Conservation (phyloP, 2,113 vertebrate species). For the Drymodes brunneopygia region DNA sequence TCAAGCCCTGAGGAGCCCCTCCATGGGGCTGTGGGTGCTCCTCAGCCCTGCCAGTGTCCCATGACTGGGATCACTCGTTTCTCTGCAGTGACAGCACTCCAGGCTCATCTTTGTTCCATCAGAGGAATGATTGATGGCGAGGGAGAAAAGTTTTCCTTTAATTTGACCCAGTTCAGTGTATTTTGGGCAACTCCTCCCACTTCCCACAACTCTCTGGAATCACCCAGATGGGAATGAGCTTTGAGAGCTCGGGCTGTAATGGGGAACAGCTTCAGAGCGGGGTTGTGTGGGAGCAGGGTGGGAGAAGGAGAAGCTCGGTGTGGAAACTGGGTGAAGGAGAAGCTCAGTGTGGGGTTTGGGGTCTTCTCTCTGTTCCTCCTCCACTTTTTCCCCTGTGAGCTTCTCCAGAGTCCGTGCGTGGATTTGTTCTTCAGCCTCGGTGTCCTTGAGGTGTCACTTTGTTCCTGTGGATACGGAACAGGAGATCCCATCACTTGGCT, state of each 20-base stretch:
- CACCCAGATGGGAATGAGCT: neutral
- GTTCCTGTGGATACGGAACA: neutral
- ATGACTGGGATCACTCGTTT: accelerated
- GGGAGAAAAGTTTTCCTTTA: neutral
- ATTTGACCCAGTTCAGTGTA: neutral
- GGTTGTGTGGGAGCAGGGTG: neutral
- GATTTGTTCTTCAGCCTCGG: neutral
- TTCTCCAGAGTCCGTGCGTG: neutral
- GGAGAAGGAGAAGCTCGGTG: neutral
- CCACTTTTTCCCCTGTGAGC: neutral
- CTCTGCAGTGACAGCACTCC: neutral
- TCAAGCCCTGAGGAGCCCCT: neutral
- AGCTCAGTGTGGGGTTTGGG: neutral
- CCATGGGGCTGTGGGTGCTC: neutral
- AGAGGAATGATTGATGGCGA: neutral
- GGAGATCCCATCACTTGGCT: neutral
- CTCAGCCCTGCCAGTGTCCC: neutral
- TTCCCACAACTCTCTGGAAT: neutral
- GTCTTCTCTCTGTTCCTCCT: neutral
- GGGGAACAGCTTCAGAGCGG: neutral
- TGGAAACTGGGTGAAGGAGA: neutral
- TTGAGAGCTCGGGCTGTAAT: neutral
- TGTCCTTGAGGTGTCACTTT: neutral
- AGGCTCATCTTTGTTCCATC: neutral
- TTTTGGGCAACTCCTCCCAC: neutral